phyloP scores from a whole-genome alignment of 2,888 invertebrate species.

The Carabus problematicus region DNA sequence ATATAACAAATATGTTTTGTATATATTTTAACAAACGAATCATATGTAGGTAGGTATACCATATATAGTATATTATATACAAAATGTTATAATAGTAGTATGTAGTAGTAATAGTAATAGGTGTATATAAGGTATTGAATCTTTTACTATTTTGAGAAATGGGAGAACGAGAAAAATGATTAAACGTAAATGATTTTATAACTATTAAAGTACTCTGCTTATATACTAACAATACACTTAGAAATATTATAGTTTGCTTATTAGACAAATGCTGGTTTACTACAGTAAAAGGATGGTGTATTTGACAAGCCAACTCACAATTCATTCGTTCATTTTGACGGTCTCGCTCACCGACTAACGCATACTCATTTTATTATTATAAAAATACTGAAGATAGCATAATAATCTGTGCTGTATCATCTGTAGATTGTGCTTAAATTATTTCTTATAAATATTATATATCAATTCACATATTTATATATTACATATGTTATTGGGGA shows the following conservation, averaged over 20 bases:
- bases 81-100: constrained; percentile 25
- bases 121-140: neutral
- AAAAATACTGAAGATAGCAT: too few relatives aligned
- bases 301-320: neutral
- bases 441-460: too few relatives aligned
- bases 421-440: too few relatives aligned
- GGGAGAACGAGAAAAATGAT: constrained; percentile 11
- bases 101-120: constrained; percentile 12
- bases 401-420: too few relatives aligned
- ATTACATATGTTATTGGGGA: too few relatives aligned
- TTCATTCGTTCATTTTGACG: too few relatives aligned
- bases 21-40: too few relatives aligned
- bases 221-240: constrained; percentile 26
- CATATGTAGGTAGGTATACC: constrained; percentile 25
- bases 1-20: too few relatives aligned
- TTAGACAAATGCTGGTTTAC: constrained; percentile 5
- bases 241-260: constrained; percentile 6
- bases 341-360: too few relatives aligned
- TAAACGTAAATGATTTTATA: neutral
- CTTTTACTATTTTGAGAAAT: constrained; percentile 14
- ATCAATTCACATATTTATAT: too few relatives aligned
- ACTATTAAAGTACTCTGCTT: constrained; percentile 36
- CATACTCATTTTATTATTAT: too few relatives aligned
- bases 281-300: constrained; percentile 2
- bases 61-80: constrained; percentile 12